These are phyloP conservation scores for Procapra przewalskii DNA, from an alignment of 2,113 vertebrate genomes.

Conservation along the genomic window DNA sequence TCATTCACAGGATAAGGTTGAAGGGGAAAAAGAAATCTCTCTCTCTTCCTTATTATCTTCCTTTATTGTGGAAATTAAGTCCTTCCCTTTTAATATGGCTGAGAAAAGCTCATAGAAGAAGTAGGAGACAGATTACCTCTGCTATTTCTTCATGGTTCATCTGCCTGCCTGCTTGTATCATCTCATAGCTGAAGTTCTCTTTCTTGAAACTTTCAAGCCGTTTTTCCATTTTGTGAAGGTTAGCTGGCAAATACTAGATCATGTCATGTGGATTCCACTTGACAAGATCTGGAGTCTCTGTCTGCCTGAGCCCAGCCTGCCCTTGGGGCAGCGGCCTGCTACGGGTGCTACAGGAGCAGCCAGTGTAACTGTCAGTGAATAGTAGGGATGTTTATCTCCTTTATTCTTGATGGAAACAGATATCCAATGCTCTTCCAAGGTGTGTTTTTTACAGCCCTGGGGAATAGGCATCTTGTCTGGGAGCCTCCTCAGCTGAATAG, in stretches of 20 bases:
- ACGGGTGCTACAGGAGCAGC: fast-evolving
- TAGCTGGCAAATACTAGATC: background rate
- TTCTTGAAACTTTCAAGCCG: background rate
- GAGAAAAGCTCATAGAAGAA: background rate
- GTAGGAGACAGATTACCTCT: background rate
- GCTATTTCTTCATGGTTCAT: background rate
- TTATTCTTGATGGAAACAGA: background rate
- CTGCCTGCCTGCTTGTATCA: background rate
- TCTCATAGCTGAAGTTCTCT: background rate
- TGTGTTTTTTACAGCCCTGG: background rate
- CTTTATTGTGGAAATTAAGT: background rate
- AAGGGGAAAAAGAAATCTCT: background rate
- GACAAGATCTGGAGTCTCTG: background rate
- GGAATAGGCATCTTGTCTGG: background rate
- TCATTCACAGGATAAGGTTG: background rate
- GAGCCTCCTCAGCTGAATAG: fast-evolving
- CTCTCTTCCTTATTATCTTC: background rate
- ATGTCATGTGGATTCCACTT: background rate
- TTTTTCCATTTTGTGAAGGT: background rate
- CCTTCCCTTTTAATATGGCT: background rate
- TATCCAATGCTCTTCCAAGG: fast-evolving
- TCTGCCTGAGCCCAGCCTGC: fast-evolving
- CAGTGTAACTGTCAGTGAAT: fast-evolving
- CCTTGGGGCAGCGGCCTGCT: background rate
- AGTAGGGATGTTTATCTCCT: fast-evolving